These are phyloP conservation scores for Cantharis lateralis DNA, from an alignment of 2,888 invertebrate species.

Conservation along the genomic window DNA sequence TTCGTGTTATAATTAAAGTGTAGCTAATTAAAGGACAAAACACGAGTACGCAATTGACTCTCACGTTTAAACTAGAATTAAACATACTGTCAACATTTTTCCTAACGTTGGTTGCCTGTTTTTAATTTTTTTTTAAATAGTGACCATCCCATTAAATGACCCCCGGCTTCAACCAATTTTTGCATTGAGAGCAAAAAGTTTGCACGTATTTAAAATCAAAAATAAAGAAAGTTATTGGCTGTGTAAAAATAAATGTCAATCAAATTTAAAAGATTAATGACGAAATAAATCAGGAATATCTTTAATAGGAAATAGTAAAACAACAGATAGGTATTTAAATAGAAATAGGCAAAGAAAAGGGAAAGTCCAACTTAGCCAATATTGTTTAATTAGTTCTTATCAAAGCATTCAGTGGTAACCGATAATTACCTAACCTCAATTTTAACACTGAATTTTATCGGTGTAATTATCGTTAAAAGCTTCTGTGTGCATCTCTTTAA, in stretches of 20 bases:
- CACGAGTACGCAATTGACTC: conserved; percentile 32
- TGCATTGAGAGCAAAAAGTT: not conserved
- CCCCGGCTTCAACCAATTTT: not conserved
- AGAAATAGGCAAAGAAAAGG: not conserved
- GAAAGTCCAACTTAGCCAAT: not conserved
- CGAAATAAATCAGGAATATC: not conserved
- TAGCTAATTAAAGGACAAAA: conserved; percentile 47
- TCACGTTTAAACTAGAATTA: conserved; percentile 30
- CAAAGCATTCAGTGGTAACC: not conserved
- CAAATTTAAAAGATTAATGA: not conserved
- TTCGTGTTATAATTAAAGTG: conserved; percentile 48
- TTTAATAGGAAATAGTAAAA: not conserved
- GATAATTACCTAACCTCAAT: not conserved
- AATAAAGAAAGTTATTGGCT: not conserved
- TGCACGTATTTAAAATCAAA: not conserved
- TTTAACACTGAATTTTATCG: not conserved
- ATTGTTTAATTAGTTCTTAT: not conserved
- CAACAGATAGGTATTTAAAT: not conserved
- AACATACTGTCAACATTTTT: conserved; percentile 16
- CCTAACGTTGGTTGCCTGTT: conserved; percentile 11
- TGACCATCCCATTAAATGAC: not conserved
- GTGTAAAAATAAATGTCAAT: not conserved
- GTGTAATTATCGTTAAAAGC: not conserved
- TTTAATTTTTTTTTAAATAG: conserved; percentile 2
- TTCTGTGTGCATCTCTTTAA: not conserved